Conservation (phyloP, 1,140 invertebrate species). For the Nebria ingens region DNA sequence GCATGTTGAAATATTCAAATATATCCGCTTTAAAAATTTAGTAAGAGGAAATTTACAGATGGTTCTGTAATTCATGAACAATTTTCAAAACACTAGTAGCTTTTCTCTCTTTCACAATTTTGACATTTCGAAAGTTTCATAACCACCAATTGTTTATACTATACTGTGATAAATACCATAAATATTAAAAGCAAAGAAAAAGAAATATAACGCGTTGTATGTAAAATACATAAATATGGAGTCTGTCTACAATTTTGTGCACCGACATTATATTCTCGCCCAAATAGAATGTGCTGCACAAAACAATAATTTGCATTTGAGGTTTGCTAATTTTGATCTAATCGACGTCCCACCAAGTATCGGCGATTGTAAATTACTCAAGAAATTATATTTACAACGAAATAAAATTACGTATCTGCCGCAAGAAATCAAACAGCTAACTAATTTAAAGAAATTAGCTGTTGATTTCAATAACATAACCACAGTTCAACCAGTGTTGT, state of each 20-base stretch:
- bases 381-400: conserved; percentile 45
- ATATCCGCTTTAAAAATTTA: no score
- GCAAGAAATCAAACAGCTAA: conserved; percentile 25
- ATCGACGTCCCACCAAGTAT: conserved; percentile 41
- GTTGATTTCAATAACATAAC: conserved; percentile 57
- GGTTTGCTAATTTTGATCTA: conserved; percentile 47
- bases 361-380: conserved; percentile 40
- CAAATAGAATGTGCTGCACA: conserved; percentile 46
- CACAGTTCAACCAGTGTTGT: conserved; percentile 48
- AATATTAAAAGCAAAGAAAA: no score
- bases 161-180: no score
- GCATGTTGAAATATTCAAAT: no score
- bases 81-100: no score
- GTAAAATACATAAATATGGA: conserved; percentile 40
- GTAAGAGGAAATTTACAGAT: no score
- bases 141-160: no score
- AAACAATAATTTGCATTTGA: conserved; percentile 42
- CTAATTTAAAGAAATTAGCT: conserved; percentile 37
- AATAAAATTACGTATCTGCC: conserved; percentile 43
- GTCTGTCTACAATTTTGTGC: conserved; percentile 48
- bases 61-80: no score
- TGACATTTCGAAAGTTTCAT: no score
- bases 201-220: no score
- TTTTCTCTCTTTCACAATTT: no score
- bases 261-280: conserved; percentile 48